Base-by-base conservation (phyloP, 2,113 vertebrate genomes). In the Catharus fuscescens region DNA sequence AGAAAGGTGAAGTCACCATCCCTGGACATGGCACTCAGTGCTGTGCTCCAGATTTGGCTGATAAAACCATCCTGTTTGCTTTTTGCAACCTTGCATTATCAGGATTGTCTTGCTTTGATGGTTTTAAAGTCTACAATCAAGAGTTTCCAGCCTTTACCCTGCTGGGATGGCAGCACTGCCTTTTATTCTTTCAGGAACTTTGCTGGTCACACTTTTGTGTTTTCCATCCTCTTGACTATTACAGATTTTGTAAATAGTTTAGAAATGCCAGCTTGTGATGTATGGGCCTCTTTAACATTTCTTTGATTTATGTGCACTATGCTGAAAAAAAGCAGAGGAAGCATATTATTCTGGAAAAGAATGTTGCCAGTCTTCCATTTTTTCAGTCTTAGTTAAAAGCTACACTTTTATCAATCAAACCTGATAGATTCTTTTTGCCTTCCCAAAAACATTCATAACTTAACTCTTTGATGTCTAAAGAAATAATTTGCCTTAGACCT, bases 281-380 rank as follows among this genome's bases (percentile, higher is more conserved):
- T 98, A 98, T 98, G 97, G 96, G 92, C 61, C 97, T 98, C 96
- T 97, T 98, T 98, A 98, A 96, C 97, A 98, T 97, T 97, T 97
- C 96, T 97, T 97, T 98, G 98, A 98, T 98, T 98, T 98, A 98
- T 98, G 98, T 97, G 97, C 93, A 88, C 96, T 84, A 88, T 93
- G 90, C 94, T 97, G 96, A 96, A 97, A 98, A 95, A 98, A 98
- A 97, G 98, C 98, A 97, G 97, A 98, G 98, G 97, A 98, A 98
- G 98, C 98, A 98, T 98, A 98, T 98, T 98, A 98, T 98, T 94
- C 78, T 95, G 93, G 92, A 86, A 40, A 92, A 97, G 97, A 98
- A 97, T 97, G 97, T 97, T 97, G 97, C 97, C 97, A 97, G 93
- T 97, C 96, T 97, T 97, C 90, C 91, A 88, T 96, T 98, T 97